A percentile compares a stretch with the other conserved stretches of the same genome.
phyloP scores from a whole-genome alignment of 2,797 vertebrate genomes.

The Crax fasciolata region DNA sequence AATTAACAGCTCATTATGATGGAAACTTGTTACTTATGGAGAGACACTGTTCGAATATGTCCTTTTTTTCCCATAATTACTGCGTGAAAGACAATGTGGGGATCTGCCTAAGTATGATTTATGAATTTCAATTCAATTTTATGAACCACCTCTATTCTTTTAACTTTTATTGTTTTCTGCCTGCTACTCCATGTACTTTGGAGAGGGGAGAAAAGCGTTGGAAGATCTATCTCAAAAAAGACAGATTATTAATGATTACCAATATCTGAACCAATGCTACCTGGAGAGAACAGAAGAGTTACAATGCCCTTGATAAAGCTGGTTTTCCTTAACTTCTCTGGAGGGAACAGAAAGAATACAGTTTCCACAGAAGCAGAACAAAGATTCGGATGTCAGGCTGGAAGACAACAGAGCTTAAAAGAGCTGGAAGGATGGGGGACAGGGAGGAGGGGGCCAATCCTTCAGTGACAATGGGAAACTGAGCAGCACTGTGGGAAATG shows the following conservation, averaged over 20 bases:
- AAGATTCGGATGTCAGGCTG: neutral
- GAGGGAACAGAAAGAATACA: neutral
- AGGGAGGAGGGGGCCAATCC: neutral
- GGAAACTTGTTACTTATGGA: neutral
- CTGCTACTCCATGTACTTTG: neutral
- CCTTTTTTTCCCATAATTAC: neutral
- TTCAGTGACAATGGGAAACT: neutral
- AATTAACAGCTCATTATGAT: conserved; percentile 48
- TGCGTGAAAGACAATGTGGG: neutral
- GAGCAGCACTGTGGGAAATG: neutral
- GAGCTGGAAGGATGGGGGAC: fast-evolving
- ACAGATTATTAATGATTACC: neutral
- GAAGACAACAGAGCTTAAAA: neutral
- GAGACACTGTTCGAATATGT: neutral
- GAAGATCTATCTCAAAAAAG: neutral
- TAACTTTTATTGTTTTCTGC: neutral
- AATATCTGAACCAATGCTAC: neutral
- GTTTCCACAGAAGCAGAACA: neutral
- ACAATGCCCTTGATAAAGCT: neutral
- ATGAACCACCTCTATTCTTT: neutral
- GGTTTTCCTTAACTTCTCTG: neutral
- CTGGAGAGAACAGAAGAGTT: neutral
- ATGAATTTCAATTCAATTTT: neutral
- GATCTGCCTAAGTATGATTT: neutral
- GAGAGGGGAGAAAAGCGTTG: neutral